Percentiles rank a stretch among this genome's conserved stretches.
These are phyloP conservation scores for Uria aalge DNA, from an alignment of 2,113 vertebrate species.

Conservation along the genomic window DNA sequence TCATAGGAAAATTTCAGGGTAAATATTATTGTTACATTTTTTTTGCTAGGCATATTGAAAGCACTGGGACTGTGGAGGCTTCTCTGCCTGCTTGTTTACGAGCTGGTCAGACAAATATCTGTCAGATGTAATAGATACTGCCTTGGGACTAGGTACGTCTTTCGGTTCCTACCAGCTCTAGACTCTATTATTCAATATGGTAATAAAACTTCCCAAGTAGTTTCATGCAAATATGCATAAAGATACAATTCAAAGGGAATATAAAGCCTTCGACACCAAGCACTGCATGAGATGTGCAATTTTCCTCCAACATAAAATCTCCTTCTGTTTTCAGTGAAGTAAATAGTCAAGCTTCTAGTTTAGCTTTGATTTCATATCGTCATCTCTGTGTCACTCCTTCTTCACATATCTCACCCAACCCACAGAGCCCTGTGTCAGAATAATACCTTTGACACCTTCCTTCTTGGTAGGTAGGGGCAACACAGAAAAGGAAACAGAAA, in stretches of 20 bases:
- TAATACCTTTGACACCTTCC: not conserved
- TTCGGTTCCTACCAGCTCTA: not conserved
- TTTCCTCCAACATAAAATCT: not conserved
- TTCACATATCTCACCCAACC: not conserved
- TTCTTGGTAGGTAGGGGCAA: not conserved
- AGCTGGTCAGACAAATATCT: not conserved
- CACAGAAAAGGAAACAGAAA: not conserved
- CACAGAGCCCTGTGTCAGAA: not conserved
- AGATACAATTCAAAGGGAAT: not conserved
- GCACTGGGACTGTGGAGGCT: not conserved
- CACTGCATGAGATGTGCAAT: not conserved
- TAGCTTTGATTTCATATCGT: conserved; percentile 30
- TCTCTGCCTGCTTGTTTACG: not conserved
- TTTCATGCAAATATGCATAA: not conserved
- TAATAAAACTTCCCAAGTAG: conserved; percentile 9
- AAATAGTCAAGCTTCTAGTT: not conserved
- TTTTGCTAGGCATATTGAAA: not conserved
- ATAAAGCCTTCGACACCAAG: not conserved
- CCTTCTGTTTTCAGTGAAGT: not conserved
- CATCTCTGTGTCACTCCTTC: not conserved
- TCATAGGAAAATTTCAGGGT: not conserved
- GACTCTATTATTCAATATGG: not conserved
- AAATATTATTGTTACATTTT: not conserved
- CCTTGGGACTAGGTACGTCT: not conserved
- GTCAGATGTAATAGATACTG: not conserved